Base-by-base conservation (phyloP, 2,888 invertebrate species). In the Stratiomys singularior region DNA sequence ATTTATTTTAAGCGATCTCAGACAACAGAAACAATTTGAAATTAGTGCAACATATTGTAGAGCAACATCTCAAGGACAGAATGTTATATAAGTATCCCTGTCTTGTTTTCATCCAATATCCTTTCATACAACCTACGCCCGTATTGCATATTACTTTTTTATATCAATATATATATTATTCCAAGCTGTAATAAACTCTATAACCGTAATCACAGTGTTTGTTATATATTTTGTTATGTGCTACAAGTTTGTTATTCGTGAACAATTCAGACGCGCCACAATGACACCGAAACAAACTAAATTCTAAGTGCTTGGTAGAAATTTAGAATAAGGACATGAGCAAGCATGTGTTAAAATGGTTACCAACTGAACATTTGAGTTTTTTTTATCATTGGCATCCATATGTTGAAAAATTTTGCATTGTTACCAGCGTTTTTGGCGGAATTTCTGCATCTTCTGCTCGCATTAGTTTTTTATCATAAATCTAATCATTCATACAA, bases 121-220 rank as follows among this genome's bases (percentile, higher is more conserved):
- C 66, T 66, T 21, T 66, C 13, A 18, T 27, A 66, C 18, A 15
- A 66, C 4, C 66, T 28, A 13, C 37, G n/a, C 58, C 25, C 37
- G 18, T 44, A 37, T 37, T 66, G 66, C 66, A 37, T 37, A 66
- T 44, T 66, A 37, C 9, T 66, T 66, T 66, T n/a, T n/a, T n/a
- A n/a, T n/a, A n/a, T n/a, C n/a, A n/a, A n/a, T n/a, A 28, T 66
- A 66, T 66, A 37, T 37, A 66, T 37, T 66, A 21, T 66, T 66
- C 66, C 66, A 66, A 18, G 30, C 18, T 37, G 27, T 37, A 66
- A 66, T 66, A 66, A 66, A 66, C 30, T 66, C 66, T 66, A 27
- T 37, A 66, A 66, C 66, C 37, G 37, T 21, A 66, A 18, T 63
- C 27, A 5, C 27, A 66, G 66, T 66, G 66, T 66, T 66, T 66